These are phyloP conservation scores for Cheirogaleus major DNA, from an alignment of 2,797 vertebrate genomes.

Conservation along the genomic window DNA sequence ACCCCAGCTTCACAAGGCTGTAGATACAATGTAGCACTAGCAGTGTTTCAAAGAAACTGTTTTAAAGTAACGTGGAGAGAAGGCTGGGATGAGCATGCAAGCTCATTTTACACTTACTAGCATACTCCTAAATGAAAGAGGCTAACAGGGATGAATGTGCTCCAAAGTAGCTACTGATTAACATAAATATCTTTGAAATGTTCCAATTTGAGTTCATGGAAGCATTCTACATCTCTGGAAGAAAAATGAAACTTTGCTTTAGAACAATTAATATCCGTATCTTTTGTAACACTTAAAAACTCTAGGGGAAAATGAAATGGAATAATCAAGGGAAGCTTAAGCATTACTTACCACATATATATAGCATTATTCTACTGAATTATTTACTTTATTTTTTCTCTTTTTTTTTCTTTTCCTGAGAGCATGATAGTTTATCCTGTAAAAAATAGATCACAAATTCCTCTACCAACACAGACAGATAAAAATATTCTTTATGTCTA, in stretches of 20 bases:
- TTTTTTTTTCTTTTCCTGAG: neutral
- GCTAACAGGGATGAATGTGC: neutral
- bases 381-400: neutral
- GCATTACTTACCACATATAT: constrained; percentile 17
- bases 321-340: neutral
- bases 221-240: constrained; percentile 2
- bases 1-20: neutral
- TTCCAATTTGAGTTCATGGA: constrained; percentile 46
- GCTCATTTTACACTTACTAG: neutral
- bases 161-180: neutral
- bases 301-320: constrained; percentile 45
- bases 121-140: neutral
- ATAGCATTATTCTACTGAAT: constrained; percentile 33
- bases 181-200: constrained; percentile 43
- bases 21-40: neutral
- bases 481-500: neutral
- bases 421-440: neutral
- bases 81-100: neutral
- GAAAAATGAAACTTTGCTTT: constrained; percentile 53
- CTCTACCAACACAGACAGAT: neutral
- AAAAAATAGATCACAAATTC: constrained; percentile 42
- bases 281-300: constrained; percentile 46
- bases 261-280: constrained; percentile 58
- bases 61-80: neutral
- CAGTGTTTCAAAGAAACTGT: neutral